Percentiles rank a stretch among this genome's conserved stretches.
phyloP scores from a whole-genome alignment of 2,888 invertebrate species.

The Onthophagus sagittarius region DNA sequence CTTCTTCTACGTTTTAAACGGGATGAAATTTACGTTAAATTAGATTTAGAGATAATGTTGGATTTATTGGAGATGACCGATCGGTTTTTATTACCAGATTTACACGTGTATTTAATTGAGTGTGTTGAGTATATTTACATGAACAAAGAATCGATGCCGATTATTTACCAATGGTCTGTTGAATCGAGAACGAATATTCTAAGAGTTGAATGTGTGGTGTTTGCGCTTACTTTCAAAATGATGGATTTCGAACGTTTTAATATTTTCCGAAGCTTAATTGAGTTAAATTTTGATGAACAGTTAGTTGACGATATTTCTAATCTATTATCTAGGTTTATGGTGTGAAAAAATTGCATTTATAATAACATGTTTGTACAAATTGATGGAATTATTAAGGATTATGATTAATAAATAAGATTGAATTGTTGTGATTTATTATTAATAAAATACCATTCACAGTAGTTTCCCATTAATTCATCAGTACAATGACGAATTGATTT shows the following conservation, averaged over 20 bases:
- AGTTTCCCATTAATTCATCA: no score
- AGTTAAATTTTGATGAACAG: constrained; percentile 53
- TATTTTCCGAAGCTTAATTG: constrained; percentile 52
- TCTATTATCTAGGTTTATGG: constrained; percentile 37
- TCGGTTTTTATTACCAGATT: constrained; percentile 55
- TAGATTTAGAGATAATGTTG: constrained; percentile 48
- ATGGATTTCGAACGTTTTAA: constrained; percentile 47
- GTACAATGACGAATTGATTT: no score
- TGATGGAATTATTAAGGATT: no score
- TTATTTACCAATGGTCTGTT: constrained; percentile 59
- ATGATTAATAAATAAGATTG: no score
- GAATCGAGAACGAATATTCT: constrained; percentile 60
- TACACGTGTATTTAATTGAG: constrained; percentile 52
- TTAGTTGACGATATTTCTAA: constrained; percentile 54
- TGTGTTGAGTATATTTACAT: constrained; percentile 56
- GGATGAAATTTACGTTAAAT: constrained; percentile 43
- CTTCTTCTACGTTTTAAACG: constrained; percentile 49
- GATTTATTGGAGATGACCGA: constrained; percentile 57
- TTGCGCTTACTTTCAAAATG: constrained; percentile 54
- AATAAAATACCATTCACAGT: no score
- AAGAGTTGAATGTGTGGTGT: constrained; percentile 58
- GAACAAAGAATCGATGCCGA: constrained; percentile 51
- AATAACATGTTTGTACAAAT: no score
- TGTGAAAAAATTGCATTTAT: neutral
- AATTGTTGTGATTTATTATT: no score